A percentile compares a stretch with the other conserved stretches of the same genome.
These are phyloP conservation scores for Mesembrinibis cayennensis DNA, from an alignment of 2,113 vertebrate species.

Conservation along the genomic window DNA sequence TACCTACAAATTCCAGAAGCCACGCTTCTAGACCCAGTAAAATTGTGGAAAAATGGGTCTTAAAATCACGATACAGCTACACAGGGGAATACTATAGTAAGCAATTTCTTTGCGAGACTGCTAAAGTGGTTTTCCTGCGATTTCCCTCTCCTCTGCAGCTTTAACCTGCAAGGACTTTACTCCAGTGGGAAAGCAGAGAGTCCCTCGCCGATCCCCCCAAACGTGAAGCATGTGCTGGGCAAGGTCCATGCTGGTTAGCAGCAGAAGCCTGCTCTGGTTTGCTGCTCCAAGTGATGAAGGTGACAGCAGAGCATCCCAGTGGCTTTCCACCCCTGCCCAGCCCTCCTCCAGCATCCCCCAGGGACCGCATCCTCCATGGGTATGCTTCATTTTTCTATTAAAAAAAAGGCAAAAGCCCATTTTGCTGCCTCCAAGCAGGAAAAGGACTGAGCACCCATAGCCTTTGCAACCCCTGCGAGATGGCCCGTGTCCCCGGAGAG, in stretches of 20 bases:
- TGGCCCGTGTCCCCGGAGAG: not conserved
- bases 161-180: not conserved
- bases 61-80: not conserved
- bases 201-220: rapidly evolving
- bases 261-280: not conserved
- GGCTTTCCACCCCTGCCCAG: not conserved
- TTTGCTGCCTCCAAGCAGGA: not conserved
- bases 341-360: not conserved
- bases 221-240: not conserved
- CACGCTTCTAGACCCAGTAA: not conserved
- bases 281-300: not conserved
- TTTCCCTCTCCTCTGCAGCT: not conserved
- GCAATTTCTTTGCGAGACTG: not conserved
- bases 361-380: rapidly evolving
- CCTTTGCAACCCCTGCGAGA: not conserved
- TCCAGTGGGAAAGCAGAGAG: not conserved
- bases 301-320: not conserved
- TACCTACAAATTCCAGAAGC: not conserved
- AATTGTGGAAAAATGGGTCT: not conserved
- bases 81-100: not conserved
- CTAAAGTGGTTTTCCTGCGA: not conserved
- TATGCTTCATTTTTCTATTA: not conserved
- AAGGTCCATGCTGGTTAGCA: not conserved
- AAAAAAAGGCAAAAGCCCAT: not conserved
- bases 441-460: not conserved